Conservation (phyloP, 2,888 invertebrate genomes). For the Eurois occulta region DNA sequence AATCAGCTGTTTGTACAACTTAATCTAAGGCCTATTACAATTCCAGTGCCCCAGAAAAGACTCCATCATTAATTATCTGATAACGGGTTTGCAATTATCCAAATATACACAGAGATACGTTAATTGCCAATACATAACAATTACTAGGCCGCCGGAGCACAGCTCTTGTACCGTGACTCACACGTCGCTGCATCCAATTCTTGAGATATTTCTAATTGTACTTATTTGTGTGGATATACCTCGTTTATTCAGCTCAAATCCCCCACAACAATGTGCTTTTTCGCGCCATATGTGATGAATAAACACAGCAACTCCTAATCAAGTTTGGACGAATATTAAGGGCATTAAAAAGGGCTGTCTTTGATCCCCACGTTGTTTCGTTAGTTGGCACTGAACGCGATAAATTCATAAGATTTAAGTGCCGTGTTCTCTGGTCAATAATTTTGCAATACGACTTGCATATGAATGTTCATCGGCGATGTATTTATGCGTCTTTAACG, state of each 20-base stretch:
- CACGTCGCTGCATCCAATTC: constrained; percentile 21
- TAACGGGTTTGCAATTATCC: constrained; percentile 40
- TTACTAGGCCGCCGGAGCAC: constrained; percentile 34
- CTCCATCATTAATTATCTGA: constrained; percentile 49
- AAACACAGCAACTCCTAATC: constrained; percentile 58
- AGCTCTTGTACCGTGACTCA: constrained; percentile 42
- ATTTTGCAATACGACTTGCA: constrained; percentile 75
- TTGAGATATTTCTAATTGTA: constrained; percentile 24
- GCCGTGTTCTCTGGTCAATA: constrained; percentile 72
- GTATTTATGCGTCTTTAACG: constrained; percentile 66
- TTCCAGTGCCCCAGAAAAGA: constrained; percentile 54
- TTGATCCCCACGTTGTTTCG: constrained; percentile 77
- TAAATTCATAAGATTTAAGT: constrained; percentile 79
- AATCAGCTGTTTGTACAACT: constrained; percentile 55
- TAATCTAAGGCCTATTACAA: constrained; percentile 55
- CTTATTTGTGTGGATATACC: neutral
- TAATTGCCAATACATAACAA: constrained; percentile 49
- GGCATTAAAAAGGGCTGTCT: constrained; percentile 71
- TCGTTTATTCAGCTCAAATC: neutral
- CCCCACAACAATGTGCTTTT: constrained; percentile 20
- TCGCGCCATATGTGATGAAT: constrained; percentile 44
- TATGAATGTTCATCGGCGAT: constrained; percentile 70
- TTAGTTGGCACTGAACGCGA: constrained; percentile 65
- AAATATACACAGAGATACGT: constrained; percentile 45
- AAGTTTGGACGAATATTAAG: constrained; percentile 58